phyloP scores from a whole-genome alignment of 2,888 invertebrate species.

The Prionchulus punctatus region DNA sequence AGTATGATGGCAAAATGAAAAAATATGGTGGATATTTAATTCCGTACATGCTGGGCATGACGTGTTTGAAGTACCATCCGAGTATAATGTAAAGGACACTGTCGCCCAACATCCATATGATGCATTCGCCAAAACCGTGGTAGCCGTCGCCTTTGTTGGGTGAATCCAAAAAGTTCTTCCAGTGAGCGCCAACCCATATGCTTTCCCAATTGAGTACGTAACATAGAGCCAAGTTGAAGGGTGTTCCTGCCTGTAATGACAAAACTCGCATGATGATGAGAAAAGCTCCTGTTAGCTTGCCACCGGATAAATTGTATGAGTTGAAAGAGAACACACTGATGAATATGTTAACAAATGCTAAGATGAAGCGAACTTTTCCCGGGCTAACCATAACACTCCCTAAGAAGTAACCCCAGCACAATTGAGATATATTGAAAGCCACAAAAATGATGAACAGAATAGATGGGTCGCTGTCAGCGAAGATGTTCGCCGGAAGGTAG shows the following conservation, averaged over 20 bases:
- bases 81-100: slow-evolving; percentile 55
- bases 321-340: background rate
- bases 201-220: slow-evolving; percentile 56
- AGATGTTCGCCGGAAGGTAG: background rate
- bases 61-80: slow-evolving; percentile 64
- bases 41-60: slow-evolving; percentile 67
- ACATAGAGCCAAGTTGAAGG: slow-evolving; percentile 15
- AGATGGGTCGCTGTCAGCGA: background rate
- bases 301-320: background rate
- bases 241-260: background rate
- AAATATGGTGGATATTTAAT: slow-evolving; percentile 58
- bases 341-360: background rate
- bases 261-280: background rate
- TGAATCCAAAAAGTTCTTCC: slow-evolving; percentile 50
- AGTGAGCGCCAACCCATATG: slow-evolving; percentile 54
- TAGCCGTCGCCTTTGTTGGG: slow-evolving; percentile 40
- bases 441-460: background rate
- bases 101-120: slow-evolving; percentile 65
- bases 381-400: background rate
- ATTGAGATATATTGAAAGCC: background rate
- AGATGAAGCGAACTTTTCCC: background rate
- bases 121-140: slow-evolving; percentile 49
- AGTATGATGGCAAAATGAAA: slow-evolving; percentile 54
- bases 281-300: background rate
- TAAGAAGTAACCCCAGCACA: background rate